Evolutionary conservation across 2,888 invertebrate species (phyloP), one percentile per base, ranked within the genome.

Genomic region (Augiades crinisus): DNA sequence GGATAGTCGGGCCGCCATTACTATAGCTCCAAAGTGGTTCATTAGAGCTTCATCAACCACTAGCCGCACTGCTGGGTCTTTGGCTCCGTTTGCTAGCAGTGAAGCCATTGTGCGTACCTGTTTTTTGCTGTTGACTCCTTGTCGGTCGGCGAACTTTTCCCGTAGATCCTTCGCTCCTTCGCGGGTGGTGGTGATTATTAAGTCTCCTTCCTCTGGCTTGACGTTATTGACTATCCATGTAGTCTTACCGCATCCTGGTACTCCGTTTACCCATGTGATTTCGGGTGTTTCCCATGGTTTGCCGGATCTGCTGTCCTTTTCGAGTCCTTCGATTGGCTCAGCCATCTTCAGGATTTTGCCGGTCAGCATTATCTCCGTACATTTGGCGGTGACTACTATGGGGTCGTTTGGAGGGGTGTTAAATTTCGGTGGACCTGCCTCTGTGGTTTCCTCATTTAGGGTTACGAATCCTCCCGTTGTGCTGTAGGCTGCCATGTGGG

Each of bases 161-260:
- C 40, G 30, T 3, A 56, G 47, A 14, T 58, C 54, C 17, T 50
- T 53, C 0, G 50, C 55, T 3, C 53, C 53, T 16, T 59, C 59
- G 2, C 50, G 55, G 5, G 56, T 47, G 1, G 55, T 56, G 14
- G 47, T 45, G 6, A 58, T 37, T 7, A 58, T 24, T 21, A 51
- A 47, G 0, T 17, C 12, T 0, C 36, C 37, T 5, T 33, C 41
- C 7, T 54, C 19, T n/a, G n/a, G n/a, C n/a, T n/a, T n/a, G 24
- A 58, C 55, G 31, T 55, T 14, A 0, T 47, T 38, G 5, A 57
- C 40, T n/a, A 53, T 37, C 49, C 47, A 55, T 1, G 47, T 55
- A 1, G 57, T 51, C 22, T 57, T 55, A 2, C 55, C 53, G 12
- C 55, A 53, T 5, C 57, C 53, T 1, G 57, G 57, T 1, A 57